Base-by-base conservation (phyloP, 2,888 invertebrate genomes). In the Aphodius sticticus region DNA sequence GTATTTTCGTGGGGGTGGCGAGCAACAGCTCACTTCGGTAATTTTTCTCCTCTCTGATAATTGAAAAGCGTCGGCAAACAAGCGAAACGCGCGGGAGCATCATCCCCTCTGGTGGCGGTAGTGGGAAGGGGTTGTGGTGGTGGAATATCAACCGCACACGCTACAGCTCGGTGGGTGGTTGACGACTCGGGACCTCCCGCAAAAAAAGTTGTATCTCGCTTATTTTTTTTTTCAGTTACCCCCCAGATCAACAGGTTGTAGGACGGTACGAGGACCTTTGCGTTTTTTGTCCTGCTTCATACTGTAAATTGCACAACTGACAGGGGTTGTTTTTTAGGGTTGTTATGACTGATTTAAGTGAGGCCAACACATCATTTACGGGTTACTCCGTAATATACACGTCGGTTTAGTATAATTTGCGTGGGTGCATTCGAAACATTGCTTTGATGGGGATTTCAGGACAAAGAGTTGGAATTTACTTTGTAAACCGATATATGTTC, bases 121-220 rank as follows among this genome's bases (percentile, higher is more conserved):
- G 84, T 82, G 84, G 79, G 83, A 84, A 84, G 84, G 84, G 84
- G 84, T 84, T 85, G 85, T 83, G 85, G 85, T 83, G 80, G 84
- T 84, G 84, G 85, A 83, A 83, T 79, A 83, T 53, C 53, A 84
- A 84, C 84, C 83, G 83, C 82, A 81, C 83, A 81, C 53, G 53
- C 53, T 53, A 53, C 53, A 53, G 53, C 82, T 69, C 77, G 84
- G 84, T 84, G 84, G 84, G 83, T 83, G 82, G 83, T n/a, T 53
- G 53, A 53, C 9, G 53, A 53, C 53, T 53, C 53, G 26, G 26
- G 26, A 26, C 26, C 26, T 26, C 26, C 26, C 26, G 53, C 53
- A 53, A 53, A 53, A 53, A 53, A 53, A 53, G 53, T 53, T 53
- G 53, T 53, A 53, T 53, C 53, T 53, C 53, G 53, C 53, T 53